phyloP scores from a whole-genome alignment of 1,140 invertebrate species.

The Pentalonia nigronervosa region DNA sequence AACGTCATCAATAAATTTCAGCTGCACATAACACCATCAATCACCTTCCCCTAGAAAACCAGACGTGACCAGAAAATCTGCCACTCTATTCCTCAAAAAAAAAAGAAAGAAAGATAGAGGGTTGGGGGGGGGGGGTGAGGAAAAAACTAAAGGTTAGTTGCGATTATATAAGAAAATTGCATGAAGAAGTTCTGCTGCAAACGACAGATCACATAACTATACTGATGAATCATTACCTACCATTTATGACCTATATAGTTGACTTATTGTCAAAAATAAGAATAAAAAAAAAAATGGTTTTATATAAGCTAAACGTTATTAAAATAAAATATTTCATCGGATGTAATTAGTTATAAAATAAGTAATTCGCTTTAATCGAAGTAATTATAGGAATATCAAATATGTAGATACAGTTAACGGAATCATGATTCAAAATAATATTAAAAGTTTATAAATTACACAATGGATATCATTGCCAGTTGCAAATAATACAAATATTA shows the following conservation, averaged over 20 bases:
- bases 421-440: neutral
- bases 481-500: neutral
- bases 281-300: neutral
- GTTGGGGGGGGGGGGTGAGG: neutral
- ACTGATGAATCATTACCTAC: conserved; percentile 25
- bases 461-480: neutral
- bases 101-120: neutral
- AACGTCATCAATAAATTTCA: conserved; percentile 58
- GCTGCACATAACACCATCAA: conserved; percentile 41
- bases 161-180: conserved; percentile 22
- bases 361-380: neutral
- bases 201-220: neutral
- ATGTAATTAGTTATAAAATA: neutral
- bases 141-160: neutral
- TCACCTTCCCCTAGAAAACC: conserved; percentile 28
- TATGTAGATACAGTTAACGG: neutral
- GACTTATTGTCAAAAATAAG: neutral
- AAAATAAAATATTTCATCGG: neutral
- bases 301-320: neutral
- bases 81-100: conserved; percentile 14
- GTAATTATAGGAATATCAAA: neutral
- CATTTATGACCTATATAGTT: neutral
- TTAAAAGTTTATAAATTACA: too few species aligned
- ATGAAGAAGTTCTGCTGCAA: neutral
- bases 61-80: conserved; percentile 42